phyloP scores from a whole-genome alignment of 2,113 vertebrate genomes.

The Mystacornis crossleyi region DNA sequence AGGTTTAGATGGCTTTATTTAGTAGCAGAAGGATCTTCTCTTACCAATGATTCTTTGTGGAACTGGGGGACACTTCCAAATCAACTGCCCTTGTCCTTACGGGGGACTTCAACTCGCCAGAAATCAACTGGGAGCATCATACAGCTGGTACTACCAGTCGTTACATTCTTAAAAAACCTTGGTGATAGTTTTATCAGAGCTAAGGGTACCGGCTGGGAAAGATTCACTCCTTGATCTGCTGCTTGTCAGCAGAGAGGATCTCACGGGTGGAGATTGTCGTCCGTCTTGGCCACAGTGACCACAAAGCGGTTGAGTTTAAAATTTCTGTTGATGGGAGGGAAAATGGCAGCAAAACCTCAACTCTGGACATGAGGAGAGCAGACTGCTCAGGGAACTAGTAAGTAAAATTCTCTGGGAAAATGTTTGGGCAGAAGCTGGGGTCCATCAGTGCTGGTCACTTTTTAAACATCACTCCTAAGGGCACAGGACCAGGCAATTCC shows the following conservation, averaged over 20 bases:
- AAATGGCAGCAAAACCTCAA: neutral
- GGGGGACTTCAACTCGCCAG: neutral
- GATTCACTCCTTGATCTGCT: neutral
- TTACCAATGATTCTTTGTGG: neutral
- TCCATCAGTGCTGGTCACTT: neutral
- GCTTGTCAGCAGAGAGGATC: neutral
- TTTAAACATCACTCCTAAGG: neutral
- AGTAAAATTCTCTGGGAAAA: neutral
- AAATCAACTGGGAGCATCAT: neutral
- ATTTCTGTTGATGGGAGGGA: neutral
- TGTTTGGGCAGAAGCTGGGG: neutral
- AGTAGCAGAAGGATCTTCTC: neutral
- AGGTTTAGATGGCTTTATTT: neutral
- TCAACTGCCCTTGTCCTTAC: neutral
- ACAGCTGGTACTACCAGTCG: rapidly evolving
- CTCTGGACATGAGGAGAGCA: neutral
- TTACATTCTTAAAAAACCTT: neutral
- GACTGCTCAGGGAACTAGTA: neutral
- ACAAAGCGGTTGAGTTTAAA: neutral
- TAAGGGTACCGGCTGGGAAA: neutral
- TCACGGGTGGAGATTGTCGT: rapidly evolving
- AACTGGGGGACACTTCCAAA: neutral
- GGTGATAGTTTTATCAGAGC: neutral
- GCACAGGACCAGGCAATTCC: neutral
- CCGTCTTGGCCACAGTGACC: rapidly evolving